Conservation (phyloP, 2,113 vertebrate genomes). For the Brachypodius melanocephalos region DNA sequence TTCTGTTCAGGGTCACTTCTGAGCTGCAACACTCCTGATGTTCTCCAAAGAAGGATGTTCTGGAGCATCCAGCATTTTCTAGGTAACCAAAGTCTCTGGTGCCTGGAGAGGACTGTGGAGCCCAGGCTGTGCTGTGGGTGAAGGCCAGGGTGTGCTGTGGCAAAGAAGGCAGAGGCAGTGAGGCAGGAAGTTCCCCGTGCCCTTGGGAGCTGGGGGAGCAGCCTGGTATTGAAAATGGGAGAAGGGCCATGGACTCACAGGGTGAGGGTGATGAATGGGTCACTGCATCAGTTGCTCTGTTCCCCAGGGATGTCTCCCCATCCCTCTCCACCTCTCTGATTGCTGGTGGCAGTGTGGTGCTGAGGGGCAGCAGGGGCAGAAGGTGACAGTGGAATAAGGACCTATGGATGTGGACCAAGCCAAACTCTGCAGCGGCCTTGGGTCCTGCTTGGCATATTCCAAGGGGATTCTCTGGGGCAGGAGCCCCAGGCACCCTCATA, state of each 20-base stretch:
- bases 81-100: not conserved
- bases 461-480: not conserved
- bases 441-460: not conserved
- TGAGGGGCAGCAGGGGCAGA: not conserved
- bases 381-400: not conserved
- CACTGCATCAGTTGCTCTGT: not conserved
- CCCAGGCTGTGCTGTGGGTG: not conserved
- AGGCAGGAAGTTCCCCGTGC: not conserved
- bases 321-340: not conserved
- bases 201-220: not conserved
- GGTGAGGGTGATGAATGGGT: not conserved
- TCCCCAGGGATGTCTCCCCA: not conserved
- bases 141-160: not conserved
- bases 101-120: not conserved
- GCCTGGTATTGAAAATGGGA: not conserved
- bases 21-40: not conserved
- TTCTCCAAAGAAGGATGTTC: not conserved
- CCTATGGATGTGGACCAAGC: not conserved
- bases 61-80: not conserved
- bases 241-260: accelerated
- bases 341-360: accelerated
- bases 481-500: accelerated
- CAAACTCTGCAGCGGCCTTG: not conserved
- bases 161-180: not conserved
- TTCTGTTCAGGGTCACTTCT: not conserved